These are phyloP conservation scores for Cochlearius cochlearius DNA, from an alignment of 2,113 vertebrate species.

Conservation along the genomic window DNA sequence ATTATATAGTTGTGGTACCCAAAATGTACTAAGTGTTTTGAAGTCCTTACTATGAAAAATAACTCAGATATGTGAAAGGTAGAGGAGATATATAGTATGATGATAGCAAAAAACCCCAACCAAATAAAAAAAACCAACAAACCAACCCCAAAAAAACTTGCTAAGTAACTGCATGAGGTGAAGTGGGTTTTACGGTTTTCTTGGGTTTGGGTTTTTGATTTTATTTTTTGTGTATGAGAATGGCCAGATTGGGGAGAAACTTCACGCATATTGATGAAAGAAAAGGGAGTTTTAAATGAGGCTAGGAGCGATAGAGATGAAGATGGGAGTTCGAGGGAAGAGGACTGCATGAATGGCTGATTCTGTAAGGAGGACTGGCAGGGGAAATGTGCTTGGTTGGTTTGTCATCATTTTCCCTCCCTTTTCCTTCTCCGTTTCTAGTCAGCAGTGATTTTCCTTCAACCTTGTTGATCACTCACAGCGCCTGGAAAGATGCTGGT, in stretches of 20 bases:
- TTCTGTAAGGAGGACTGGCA: neutral
- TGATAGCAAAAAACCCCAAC: neutral
- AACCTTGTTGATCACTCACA: neutral
- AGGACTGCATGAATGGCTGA: neutral
- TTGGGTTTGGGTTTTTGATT: neutral
- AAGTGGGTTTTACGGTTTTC: neutral
- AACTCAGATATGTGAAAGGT: neutral
- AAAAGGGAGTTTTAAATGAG: neutral
- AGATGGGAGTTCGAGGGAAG: neutral
- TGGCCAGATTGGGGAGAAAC: neutral
- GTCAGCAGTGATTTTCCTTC: neutral
- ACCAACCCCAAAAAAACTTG: no score
- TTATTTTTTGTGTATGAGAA: neutral
- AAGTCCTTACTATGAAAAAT: neutral
- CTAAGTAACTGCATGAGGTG: neutral
- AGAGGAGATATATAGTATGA: neutral
- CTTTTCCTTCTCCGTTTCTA: neutral
- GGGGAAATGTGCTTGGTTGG: neutral
- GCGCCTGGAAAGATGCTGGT: neutral
- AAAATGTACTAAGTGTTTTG: neutral
- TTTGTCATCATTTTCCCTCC: neutral
- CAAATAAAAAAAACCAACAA: no score
- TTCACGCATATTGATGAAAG: neutral
- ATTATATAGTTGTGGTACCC: neutral
- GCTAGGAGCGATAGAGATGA: neutral